Base-by-base conservation (phyloP, 2,888 invertebrate species). In the Apodemia hepburni region DNA sequence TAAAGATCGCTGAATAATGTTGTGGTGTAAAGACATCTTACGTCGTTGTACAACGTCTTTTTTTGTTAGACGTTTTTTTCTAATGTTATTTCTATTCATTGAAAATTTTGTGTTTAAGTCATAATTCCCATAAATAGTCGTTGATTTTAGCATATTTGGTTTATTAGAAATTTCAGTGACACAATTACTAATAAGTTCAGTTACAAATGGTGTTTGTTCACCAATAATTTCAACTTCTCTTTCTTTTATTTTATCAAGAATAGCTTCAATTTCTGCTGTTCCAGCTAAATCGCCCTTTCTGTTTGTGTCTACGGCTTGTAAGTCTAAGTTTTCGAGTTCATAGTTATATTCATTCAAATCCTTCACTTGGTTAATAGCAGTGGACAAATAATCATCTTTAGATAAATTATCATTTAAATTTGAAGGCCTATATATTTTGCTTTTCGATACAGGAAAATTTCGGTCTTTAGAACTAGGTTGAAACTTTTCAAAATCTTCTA, bases 211-310 rank as follows among this genome's bases (percentile, higher is more conserved):
- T 29, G 64, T 75, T 59, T 80, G 76, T 62, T 74, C 73, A 9
- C 71, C 61, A 12, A 80, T 69, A 66, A 73, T 77, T 64, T 78
- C 65, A 29, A 79, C 67, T 2, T 80, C 78, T 68, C 75, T 80
- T 17, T 71, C 64, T 73, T 85, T 86, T 15, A 84, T 79, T 64
- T 78, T 73, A 63, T 80, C 76, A 0, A 87, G 72, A 54, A 85
- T 62, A 18, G 65, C 68, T 72, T 87, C 86, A 59, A 87, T 75
- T 65, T 79, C 74, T 3, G 75, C 78, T 9, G 82, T 81, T 0
- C 73, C 76, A 27, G 9, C 29, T 11, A 27, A 15, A n/a, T 27
- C 54, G 27, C 1, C 12, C 6, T 54, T 54, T 12, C 15, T 54
- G 6, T 54, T 22, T 3, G 12, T 18, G 27, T 51, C 22, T 22